phyloP scores from a whole-genome alignment of 1,140 invertebrate species.

The Bombus ignitus region DNA sequence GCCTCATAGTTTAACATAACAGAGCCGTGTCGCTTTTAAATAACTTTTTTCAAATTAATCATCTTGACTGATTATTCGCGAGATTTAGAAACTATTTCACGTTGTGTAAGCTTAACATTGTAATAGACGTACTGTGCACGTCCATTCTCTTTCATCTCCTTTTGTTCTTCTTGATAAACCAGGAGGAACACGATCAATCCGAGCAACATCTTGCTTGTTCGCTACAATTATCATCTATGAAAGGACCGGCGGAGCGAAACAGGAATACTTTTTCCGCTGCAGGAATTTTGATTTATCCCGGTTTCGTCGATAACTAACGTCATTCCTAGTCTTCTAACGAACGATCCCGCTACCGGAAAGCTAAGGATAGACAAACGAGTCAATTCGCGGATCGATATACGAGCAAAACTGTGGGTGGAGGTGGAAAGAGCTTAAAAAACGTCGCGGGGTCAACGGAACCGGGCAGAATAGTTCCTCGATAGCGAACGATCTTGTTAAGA shows the following conservation, averaged over 20 bases:
- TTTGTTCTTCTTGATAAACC: not conserved
- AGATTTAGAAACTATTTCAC: not conserved
- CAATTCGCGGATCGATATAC: constrained; percentile 36
- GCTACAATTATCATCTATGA: not conserved
- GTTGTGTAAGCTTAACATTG: too few species aligned
- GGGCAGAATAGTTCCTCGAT: constrained; percentile 64
- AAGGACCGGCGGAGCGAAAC: too few species aligned
- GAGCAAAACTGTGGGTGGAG: not conserved
- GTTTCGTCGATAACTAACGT: constrained; percentile 24
- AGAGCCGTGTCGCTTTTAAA: too few species aligned
- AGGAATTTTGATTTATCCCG: constrained; percentile 12
- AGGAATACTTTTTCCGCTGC: not conserved
- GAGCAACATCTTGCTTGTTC: constrained; percentile 1
- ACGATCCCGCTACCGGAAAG: not conserved
- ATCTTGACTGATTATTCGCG: not conserved
- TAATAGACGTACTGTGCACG: too few species aligned
- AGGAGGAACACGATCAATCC: not conserved
- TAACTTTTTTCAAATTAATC: too few species aligned
- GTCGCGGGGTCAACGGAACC: constrained; percentile 41
- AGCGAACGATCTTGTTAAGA: constrained; percentile 72
- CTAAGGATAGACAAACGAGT: constrained; percentile 25
- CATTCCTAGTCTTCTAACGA: not conserved
- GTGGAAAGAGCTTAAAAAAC: constrained; percentile 42
- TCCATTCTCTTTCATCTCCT: not conserved
- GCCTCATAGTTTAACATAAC: not conserved